Base-by-base conservation (phyloP, 2,113 vertebrate species). In the Willisornis vidua region DNA sequence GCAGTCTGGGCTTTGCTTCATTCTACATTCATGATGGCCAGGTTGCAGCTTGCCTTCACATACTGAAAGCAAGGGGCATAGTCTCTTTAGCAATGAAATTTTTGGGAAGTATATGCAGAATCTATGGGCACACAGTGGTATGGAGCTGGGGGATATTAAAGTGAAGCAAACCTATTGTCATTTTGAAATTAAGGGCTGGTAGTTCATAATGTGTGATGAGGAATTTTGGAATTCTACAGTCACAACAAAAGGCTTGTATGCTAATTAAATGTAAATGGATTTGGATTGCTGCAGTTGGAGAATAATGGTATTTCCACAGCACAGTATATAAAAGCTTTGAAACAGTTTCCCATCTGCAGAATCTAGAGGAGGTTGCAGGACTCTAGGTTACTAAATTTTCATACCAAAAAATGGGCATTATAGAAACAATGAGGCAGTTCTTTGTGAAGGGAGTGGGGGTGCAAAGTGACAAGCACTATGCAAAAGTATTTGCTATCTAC, bases 271-370 rank as follows among this genome's bases (percentile, higher is more conserved):
- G 65, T 87, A 96, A 97, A 97, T 97, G 80, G 89, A 71, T 87
- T 97, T 75, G 51, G 86, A 85, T 92, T 83, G 62, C 39, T 85
- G 82, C 89, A 92, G 89, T 84, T 66, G 93, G 92, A 95, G 91
- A 92, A 77, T 58, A 92, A 86, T 70, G 61, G 23, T 52, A 63
- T 90, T 90, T 71, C 59, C 39, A 71, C 79, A 92, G 61, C 68
- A 51, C 59, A 67, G 43, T 29, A 10, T 58, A 67, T 83, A 74
- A 93, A 92, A 71, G 68, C 90, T 92, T 80, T 86, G 90, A 88
- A 96, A 88, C 94, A 80, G 39, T 97, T 97, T 97, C 92, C 97
- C 96, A 97, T 98, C 96, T 97, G 97, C 97, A 94, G 87, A 95
- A 95, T 97, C 68, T 72, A 89, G 92, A 89, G 73, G 91, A 97